These are phyloP conservation scores for Hemistola chrysoprasaria DNA, from an alignment of 2,888 invertebrate genomes.

Conservation along the genomic window DNA sequence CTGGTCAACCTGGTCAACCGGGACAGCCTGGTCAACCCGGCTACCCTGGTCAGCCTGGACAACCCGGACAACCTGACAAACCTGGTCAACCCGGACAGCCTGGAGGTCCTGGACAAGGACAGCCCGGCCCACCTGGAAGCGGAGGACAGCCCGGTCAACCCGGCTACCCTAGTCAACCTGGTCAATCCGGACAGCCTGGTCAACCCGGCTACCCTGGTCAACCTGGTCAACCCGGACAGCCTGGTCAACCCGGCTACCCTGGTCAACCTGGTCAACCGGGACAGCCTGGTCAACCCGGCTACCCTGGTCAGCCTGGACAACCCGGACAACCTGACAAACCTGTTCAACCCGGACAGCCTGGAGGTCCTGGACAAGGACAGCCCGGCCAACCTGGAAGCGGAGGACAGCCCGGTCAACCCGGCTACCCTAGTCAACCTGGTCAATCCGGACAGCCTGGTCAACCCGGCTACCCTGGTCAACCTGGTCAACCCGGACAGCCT, in stretches of 20 bases:
- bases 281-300: constrained; percentile 2
- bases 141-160: constrained; percentile 29
- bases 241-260: too few relatives aligned
- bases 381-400: constrained; percentile 48
- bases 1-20: constrained; percentile 25
- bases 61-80: constrained; percentile 63
- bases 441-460: constrained; percentile 30
- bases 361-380: constrained; percentile 27
- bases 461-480: constrained; percentile 25
- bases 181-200: constrained; percentile 32
- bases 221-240: constrained; percentile 5
- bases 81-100: constrained; percentile 42
- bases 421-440: constrained; percentile 37
- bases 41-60: constrained; percentile 51
- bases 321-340: constrained; percentile 17
- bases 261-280: constrained; percentile 1
- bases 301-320: constrained; percentile 6
- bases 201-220: constrained; percentile 34
- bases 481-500: constrained; percentile 27
- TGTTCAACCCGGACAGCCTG: constrained; percentile 37
- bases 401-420: constrained; percentile 56
- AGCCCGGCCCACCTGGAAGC: too few relatives aligned
- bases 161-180: constrained; percentile 30
- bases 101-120: too few relatives aligned
- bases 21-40: constrained; percentile 37